Evolutionary conservation across 2,888 invertebrate genomes (phyloP).

Genomic region (Spodoptera littoralis): DNA sequence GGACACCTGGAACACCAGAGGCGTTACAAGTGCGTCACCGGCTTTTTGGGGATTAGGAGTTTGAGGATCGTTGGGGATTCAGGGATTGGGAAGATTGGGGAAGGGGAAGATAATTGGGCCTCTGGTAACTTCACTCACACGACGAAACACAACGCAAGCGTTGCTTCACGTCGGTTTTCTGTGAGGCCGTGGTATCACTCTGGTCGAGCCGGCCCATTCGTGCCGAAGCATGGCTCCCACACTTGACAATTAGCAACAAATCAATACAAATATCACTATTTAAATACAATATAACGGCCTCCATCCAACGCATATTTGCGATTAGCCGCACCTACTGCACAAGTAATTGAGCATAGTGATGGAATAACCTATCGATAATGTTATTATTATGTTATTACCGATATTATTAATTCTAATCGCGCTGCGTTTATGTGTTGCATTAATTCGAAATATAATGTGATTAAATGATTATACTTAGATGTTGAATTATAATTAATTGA

Average conservation of each 20-base stretch:
- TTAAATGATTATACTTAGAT: constrained; percentile 11
- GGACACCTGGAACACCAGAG: too few relatives aligned
- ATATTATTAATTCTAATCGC: constrained; percentile 20
- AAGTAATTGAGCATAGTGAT: constrained; percentile 54
- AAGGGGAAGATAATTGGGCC: too few relatives aligned
- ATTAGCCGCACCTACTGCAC: constrained; percentile 56
- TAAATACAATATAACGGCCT: constrained; percentile 35
- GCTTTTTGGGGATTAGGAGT: too few relatives aligned
- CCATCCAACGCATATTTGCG: constrained; percentile 38
- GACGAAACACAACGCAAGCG: too few relatives aligned
- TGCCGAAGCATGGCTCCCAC: too few relatives aligned
- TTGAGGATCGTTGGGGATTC: too few relatives aligned
- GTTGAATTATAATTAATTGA: neutral
- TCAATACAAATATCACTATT: constrained; percentile 28
- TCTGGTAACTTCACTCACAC: too few relatives aligned
- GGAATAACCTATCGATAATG: constrained; percentile 29
- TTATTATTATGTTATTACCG: constrained; percentile 37
- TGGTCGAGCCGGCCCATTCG: too few relatives aligned
- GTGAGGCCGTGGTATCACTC: too few relatives aligned
- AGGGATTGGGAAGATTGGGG: too few relatives aligned
- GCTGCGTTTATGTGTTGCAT: constrained; percentile 7
- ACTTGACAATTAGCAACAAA: constrained; percentile 3
- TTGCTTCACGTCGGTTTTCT: too few relatives aligned
- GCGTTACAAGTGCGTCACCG: too few relatives aligned
- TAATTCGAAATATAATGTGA: constrained; percentile 17